Percentiles rank a stretch among this genome's conserved stretches.
phyloP scores from a whole-genome alignment of 2,113 vertebrate genomes.

The Dasyprocta punctata region DNA sequence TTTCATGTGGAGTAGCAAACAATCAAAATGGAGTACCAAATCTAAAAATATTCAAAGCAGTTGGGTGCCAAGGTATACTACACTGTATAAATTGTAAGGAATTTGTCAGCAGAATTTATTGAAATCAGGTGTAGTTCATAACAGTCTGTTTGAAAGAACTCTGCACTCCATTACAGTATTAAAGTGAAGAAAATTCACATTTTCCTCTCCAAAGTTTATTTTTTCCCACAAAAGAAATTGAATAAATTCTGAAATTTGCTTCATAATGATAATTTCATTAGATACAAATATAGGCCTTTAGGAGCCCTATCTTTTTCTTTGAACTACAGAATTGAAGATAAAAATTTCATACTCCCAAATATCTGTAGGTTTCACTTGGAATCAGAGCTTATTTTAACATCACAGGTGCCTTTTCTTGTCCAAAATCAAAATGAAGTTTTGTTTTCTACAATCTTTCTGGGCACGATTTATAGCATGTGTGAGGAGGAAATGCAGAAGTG shows the following conservation, averaged over 20 bases:
- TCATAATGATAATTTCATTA: background rate
- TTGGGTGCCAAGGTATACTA: too few relatives aligned
- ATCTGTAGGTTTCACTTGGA: background rate
- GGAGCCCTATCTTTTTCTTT: background rate
- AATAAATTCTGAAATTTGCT: background rate
- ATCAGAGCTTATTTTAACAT: background rate
- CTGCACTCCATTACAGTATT: background rate
- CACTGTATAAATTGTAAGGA: too few relatives aligned
- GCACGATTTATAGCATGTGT: constrained; percentile 4
- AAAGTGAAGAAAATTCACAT: background rate
- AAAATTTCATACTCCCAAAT: background rate
- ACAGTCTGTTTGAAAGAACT: too few relatives aligned
- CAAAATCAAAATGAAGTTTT: constrained; percentile 11
- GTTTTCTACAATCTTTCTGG: background rate
- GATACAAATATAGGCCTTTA: background rate
- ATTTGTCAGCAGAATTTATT: too few relatives aligned
- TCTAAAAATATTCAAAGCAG: too few relatives aligned
- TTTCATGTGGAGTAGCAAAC: too few relatives aligned
- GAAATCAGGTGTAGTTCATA: too few relatives aligned
- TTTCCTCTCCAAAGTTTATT: background rate
- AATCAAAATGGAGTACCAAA: too few relatives aligned
- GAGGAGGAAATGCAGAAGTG: background rate
- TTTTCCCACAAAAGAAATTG: background rate
- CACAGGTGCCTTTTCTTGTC: background rate
- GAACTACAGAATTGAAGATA: background rate